Evolutionary conservation across 2,113 vertebrate species (phyloP).

Genomic region (Ctenodactylus gundi): DNA sequence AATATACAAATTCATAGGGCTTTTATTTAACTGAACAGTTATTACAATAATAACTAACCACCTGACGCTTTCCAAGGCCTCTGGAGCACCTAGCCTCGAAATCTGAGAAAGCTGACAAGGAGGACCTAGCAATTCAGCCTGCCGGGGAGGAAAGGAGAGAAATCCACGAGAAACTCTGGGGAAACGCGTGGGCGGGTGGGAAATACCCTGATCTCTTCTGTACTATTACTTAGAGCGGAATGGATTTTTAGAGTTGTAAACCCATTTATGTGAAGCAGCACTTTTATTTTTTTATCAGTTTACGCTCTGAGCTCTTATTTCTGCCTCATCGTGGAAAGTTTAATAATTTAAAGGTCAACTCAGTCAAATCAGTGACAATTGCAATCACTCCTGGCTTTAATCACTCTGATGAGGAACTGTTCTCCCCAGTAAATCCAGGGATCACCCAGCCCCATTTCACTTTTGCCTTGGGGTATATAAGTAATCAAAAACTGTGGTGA

Average conservation of each 20-base stretch:
- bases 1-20: conserved; percentile 80
- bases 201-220: conserved; percentile 8
- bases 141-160: neutral
- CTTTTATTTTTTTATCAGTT: conserved; percentile 49
- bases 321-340: neutral
- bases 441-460: neutral
- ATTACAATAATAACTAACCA: conserved; percentile 69
- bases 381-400: neutral
- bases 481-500: too few species aligned
- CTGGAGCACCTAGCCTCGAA: conserved; percentile 33
- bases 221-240: neutral
- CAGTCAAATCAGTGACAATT: conserved; percentile 5
- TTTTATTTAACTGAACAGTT: conserved; percentile 75
- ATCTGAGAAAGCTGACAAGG: neutral
- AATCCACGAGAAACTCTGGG: neutral
- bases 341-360: conserved; percentile 51
- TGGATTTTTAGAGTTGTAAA: conserved; percentile 39
- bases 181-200: neutral
- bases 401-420: neutral
- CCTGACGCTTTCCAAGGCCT: conserved; percentile 10
- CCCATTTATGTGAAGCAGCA: neutral
- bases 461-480: neutral
- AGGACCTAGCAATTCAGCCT: neutral
- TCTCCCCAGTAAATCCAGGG: neutral
- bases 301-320: conserved; percentile 19